A percentile compares a stretch with the other conserved stretches of the same genome.
Evolutionary conservation across 2,113 vertebrate genomes (phyloP).

Genomic region (Pseudolaguvia tuberculata): DNA sequence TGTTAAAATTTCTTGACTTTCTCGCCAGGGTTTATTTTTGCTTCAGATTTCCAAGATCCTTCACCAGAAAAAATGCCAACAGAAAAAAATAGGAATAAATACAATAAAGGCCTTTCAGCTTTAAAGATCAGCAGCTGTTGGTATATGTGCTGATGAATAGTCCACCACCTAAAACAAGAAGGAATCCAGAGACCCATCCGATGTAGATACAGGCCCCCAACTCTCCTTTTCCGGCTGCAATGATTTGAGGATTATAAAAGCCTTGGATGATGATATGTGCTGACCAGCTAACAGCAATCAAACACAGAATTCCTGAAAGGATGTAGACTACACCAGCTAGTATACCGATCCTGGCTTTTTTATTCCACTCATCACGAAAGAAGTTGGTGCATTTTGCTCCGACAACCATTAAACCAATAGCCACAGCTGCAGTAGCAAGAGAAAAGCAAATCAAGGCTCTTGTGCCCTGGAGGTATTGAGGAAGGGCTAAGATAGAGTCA

Average conservation of each 20-base stretch:
- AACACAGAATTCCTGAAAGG: slow-evolving; percentile 65
- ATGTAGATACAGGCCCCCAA: slow-evolving; percentile 84
- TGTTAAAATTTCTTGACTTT: background rate
- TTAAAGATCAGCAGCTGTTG: slow-evolving; percentile 53
- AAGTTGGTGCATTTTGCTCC: slow-evolving; percentile 71
- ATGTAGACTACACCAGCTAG: slow-evolving; percentile 68
- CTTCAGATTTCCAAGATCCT: background rate
- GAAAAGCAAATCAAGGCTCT: slow-evolving; percentile 71
- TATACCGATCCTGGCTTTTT: slow-evolving; percentile 61
- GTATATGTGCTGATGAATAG: slow-evolving; percentile 69
- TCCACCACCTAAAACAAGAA: slow-evolving; percentile 79
- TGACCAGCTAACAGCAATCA: slow-evolving; percentile 80
- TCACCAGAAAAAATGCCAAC: background rate
- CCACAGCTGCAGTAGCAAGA: slow-evolving; percentile 59
- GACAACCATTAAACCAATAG: slow-evolving; percentile 60
- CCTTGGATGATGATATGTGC: slow-evolving; percentile 77
- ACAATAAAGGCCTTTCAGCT: background rate
- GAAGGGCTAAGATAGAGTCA: slow-evolving; percentile 73
- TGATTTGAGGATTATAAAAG: slow-evolving; percentile 79
- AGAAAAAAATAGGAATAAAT: too few species aligned
- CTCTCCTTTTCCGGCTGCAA: slow-evolving; percentile 70
- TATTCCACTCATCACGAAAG: slow-evolving; percentile 48
- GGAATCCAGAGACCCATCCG: slow-evolving; percentile 76
- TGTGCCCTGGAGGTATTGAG: slow-evolving; percentile 65
- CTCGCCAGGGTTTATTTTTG: background rate